Conservation (phyloP, 2,797 vertebrate species). For the Takifugu ocellatus region DNA sequence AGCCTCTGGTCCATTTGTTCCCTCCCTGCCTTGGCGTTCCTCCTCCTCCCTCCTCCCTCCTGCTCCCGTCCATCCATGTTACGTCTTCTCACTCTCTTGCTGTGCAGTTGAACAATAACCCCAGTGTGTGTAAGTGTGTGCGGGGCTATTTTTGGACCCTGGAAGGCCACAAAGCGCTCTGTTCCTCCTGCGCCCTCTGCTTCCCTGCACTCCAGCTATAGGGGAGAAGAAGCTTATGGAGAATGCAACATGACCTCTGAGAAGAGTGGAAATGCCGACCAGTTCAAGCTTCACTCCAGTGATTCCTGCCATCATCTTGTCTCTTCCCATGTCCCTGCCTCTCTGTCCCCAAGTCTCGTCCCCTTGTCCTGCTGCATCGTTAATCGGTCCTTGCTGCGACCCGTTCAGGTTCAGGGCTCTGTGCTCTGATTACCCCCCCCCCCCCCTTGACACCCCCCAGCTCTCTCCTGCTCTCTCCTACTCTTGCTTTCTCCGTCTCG, state of each 20-base stretch:
- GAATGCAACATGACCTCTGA: slow-evolving; percentile 41
- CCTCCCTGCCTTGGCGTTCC: slow-evolving; percentile 20
- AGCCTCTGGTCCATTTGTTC: slow-evolving; percentile 45
- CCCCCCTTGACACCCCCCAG: slow-evolving; percentile 22
- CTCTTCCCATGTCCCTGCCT: slow-evolving; percentile 18
- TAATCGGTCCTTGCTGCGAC: slow-evolving; percentile 72
- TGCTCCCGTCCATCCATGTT: slow-evolving; percentile 44
- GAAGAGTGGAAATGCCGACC: slow-evolving; percentile 36
- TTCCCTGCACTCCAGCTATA: slow-evolving; percentile 22
- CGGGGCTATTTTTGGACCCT: slow-evolving; percentile 71
- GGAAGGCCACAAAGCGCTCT: slow-evolving; percentile 64
- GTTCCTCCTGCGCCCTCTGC: slow-evolving; percentile 29
- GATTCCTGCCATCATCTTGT: slow-evolving; percentile 10
- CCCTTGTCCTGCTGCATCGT: slow-evolving; percentile 66
- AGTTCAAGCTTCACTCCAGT: not conserved
- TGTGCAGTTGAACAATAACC: slow-evolving; percentile 72
- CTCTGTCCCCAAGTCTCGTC: slow-evolving; percentile 29
- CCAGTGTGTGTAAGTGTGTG: slow-evolving; percentile 55
- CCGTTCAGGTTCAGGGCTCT: slow-evolving; percentile 59
- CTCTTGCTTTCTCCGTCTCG: slow-evolving; percentile 47
- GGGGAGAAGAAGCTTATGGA: slow-evolving; percentile 42
- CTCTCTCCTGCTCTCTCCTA: slow-evolving; percentile 29
- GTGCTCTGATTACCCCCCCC: slow-evolving; percentile 63
- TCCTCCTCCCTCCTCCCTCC: slow-evolving; percentile 46
- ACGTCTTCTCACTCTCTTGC: slow-evolving; percentile 22